Base-by-base conservation (phyloP, 1,140 invertebrate genomes). In the Lerema accius region DNA sequence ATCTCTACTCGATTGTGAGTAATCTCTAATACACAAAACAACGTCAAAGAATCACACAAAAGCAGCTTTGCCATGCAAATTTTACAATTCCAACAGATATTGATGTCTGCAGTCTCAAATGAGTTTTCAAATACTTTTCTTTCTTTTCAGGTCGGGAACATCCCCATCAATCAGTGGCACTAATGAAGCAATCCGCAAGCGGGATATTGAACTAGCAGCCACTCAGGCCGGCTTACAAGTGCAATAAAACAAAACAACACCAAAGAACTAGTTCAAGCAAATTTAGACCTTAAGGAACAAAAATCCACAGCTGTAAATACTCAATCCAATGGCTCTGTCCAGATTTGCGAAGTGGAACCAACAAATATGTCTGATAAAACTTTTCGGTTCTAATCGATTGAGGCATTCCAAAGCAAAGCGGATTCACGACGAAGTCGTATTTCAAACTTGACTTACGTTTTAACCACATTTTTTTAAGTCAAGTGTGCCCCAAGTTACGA, bases 141-240 rank as follows among this genome's bases (percentile, higher is more conserved):
- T 76, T 87, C 73, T 86, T 87, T 85, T 68, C 86, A 89, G 86
- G 76, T 86, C 64, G 76, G 71, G 82, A 77, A 77, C 71, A 72
- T 80, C 76, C 73, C 67, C 78, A 74, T 67, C 73, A 80, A 80
- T 83, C 81, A 76, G 69, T 69, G 75, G 65, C 73, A 76, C 80
- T 90, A 89, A 89, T 90, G 86, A 88, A 86, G 84, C 87, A 89
- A 87, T 89, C 84, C 84, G 65, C 78, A 76, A 76, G 60, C 78
- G 76, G 84, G 81, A 89, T 87, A 89, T 90, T 90, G 78, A 73
- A 87, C 73, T 82, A 84, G 81, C 62, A 76, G 74, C 76, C 72
- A 76, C 80, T 86, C 72, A 63, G 81, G 74, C 65, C 72, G 66
- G 67, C 75, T 78, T 73, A n/a, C 69, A 59, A 81, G 59, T 64